Evolutionary conservation across 2,888 invertebrate genomes (phyloP).

Genomic region (Tuberolachnus salignus): DNA sequence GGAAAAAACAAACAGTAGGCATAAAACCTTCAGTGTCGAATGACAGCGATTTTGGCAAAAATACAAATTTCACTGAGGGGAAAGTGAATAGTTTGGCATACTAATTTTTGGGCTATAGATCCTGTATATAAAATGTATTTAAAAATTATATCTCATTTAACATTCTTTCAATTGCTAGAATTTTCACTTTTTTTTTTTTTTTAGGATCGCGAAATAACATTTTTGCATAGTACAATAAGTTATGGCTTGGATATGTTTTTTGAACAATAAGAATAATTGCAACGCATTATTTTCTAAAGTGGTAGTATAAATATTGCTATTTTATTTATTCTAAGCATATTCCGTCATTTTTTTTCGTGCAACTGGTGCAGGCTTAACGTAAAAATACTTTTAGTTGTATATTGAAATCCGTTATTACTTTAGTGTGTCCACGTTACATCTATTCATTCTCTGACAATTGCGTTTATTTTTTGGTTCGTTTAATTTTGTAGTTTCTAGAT

Average conservation of each 20-base stretch:
- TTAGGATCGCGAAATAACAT: background rate
- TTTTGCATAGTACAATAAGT: background rate
- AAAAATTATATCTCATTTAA: background rate
- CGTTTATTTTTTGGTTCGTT: slow-evolving; percentile 14
- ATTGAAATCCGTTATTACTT: slow-evolving; percentile 10
- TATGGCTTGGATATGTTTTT: background rate
- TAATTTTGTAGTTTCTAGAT: slow-evolving; percentile 22
- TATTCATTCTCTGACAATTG: background rate
- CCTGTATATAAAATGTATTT: background rate
- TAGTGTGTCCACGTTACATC: background rate
- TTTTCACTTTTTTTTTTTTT: background rate
- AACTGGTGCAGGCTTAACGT: slow-evolving; percentile 3
- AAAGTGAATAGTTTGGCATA: background rate
- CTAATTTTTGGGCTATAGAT: background rate
- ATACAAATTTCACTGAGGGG: slow-evolving; percentile 1
- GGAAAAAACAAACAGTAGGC: background rate
- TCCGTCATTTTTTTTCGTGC: background rate
- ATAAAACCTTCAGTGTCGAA: background rate
- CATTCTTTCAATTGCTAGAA: background rate
- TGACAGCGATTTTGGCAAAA: slow-evolving; percentile 4
- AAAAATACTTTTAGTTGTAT: background rate
- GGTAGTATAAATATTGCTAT: background rate
- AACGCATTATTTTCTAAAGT: background rate
- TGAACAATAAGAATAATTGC: background rate
- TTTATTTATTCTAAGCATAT: background rate